phyloP scores from a whole-genome alignment of 2,888 invertebrate genomes.

The Lasioglossum pauxillum region DNA sequence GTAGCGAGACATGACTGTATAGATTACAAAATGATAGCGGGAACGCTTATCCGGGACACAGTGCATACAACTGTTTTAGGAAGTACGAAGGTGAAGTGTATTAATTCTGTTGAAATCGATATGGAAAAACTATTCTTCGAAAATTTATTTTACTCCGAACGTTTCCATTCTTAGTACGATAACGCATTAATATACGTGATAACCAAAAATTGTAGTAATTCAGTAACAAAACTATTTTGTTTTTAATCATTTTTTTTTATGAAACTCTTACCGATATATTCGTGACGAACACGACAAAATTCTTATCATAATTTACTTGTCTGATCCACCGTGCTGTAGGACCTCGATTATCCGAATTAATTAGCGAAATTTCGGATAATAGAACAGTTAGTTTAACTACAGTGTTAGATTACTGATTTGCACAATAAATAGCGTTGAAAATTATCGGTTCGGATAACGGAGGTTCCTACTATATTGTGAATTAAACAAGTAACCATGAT shows the following conservation, averaged over 20 bases:
- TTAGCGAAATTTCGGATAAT: neutral
- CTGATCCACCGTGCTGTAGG: neutral
- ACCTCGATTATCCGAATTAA: neutral
- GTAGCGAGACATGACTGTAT: conserved; percentile 8
- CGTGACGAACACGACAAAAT: neutral
- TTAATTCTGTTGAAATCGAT: neutral
- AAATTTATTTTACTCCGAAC: neutral
- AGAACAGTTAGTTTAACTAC: neutral
- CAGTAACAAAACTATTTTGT: neutral
- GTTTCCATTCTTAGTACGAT: neutral
- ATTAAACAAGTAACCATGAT: neutral
- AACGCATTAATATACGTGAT: neutral
- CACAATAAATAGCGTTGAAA: neutral
- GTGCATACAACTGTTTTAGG: neutral
- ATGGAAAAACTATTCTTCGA: neutral
- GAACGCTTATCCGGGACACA: neutral
- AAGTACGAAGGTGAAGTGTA: neutral
- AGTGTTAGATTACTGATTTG: neutral
- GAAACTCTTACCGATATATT: neutral
- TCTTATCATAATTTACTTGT: neutral
- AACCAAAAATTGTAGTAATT: neutral
- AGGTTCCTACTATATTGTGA: neutral
- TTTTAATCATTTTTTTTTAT: neutral
- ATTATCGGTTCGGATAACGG: neutral
- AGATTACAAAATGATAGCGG: neutral